phyloP scores from a whole-genome alignment of 2,113 vertebrate species.

The Antechinus flavipes region DNA sequence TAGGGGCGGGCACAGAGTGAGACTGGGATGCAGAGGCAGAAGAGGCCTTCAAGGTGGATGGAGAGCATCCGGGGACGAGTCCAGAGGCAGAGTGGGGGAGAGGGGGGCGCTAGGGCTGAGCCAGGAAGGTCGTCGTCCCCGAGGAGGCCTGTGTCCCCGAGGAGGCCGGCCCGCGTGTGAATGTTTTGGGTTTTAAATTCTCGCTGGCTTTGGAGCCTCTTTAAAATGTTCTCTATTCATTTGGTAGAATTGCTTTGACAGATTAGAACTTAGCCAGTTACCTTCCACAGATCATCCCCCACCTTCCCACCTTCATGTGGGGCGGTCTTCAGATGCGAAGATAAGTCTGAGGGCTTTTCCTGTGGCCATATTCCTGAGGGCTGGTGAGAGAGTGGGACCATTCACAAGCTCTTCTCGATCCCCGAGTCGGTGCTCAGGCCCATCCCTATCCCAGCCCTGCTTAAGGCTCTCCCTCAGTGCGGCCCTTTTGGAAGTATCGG shows the following conservation, averaged over 20 bases:
- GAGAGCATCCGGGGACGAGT: neutral
- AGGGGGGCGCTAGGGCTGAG: neutral
- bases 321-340: neutral
- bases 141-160: neutral
- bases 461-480: no score
- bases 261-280: neutral
- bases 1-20: no score
- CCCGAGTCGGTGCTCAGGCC: neutral
- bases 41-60: no score
- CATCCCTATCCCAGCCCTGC: neutral
- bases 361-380: neutral
- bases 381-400: neutral
- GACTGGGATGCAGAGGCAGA: no score
- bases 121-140: neutral
- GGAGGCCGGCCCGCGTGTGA: no score
- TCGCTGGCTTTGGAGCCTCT: neutral
- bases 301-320: no score
- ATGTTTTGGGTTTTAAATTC: neutral
- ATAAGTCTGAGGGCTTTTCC: neutral
- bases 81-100: neutral
- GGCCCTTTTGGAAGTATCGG: neutral
- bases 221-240: neutral
- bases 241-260: neutral
- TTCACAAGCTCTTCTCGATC: neutral
- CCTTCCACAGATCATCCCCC: neutral